Base-by-base conservation (phyloP, 2,888 invertebrate genomes). In the Acrocyrtus sp. region DNA sequence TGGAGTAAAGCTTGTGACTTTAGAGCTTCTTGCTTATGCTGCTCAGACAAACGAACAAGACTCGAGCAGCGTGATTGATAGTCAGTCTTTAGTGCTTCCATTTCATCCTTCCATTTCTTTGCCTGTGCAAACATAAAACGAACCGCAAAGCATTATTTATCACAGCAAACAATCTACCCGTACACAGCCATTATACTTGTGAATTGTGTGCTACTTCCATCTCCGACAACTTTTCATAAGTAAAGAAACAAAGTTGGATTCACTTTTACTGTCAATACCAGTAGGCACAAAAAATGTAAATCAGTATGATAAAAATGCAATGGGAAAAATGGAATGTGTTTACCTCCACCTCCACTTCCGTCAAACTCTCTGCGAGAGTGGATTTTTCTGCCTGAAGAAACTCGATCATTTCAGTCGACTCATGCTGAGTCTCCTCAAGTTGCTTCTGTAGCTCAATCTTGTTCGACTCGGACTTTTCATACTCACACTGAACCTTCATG, bases 341-440 rank as follows among this genome's bases (percentile, higher is more conserved):
- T 62, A 89, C 87, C 83, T 92, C 91, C 0, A 84, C 83, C 84
- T 95, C 95, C 1, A 91, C 87, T 79, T 95, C 95, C 45, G 90
- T 89, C 48, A 95, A 86, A 0, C 93, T 91, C 82, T 94, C 94
- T 22, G 89, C 88, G 80, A 95, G 87, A 8, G 93, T 90, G 4
- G 89, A 88, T 82, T 94, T 94, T 85, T 95, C 95, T 10, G 92
- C 91, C 81, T 93, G 92, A 76, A 95, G 87, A 84, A 95, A 95
- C 83, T 95, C 94, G 83, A 94, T 93, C 85, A 95, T 87, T 85
- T 95, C 95, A 2, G 88, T 87, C 27, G 92, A 90, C 83, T 95
- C 95, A 21, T 88, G 88, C 84, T 95, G 94, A 24, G 91, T 87
- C 81, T 92, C 92, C 72, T 90, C 88, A 78, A 93, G 90, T 78